Conservation (phyloP, 2,888 invertebrate genomes). For the Lymantria monacha region DNA sequence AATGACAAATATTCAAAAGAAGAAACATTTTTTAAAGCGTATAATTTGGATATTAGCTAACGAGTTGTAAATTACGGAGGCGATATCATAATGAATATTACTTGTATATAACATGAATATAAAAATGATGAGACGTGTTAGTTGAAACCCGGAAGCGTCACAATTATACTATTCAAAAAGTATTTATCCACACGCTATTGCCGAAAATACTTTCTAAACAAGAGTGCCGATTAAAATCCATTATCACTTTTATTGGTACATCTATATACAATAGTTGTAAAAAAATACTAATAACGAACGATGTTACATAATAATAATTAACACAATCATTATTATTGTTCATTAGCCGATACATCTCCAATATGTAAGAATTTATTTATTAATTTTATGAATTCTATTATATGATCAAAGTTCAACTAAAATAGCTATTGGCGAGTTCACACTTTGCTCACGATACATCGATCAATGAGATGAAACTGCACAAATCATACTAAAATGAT, state of each 20-base stretch:
- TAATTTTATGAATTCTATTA: constrained; percentile 23
- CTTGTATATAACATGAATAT: constrained; percentile 31
- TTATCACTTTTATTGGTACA: constrained; percentile 29
- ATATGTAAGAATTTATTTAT: constrained; percentile 23
- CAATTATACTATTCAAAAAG: constrained; percentile 35
- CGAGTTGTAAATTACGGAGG: constrained; percentile 42
- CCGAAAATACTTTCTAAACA: constrained; percentile 46
- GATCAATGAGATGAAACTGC: constrained; percentile 26
- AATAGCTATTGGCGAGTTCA: constrained; percentile 12
- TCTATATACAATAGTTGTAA: constrained; percentile 14
- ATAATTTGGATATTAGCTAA: constrained; percentile 42
- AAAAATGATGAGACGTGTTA: constrained; percentile 34
- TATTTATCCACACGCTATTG: constrained; percentile 49
- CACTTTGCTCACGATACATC: constrained; percentile 18
- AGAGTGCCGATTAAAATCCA: constrained; percentile 42
- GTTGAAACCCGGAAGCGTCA: constrained; percentile 50
- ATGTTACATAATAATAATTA: constrained; percentile 9
- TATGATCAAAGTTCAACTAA: constrained; percentile 9
- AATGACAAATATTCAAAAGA: constrained; percentile 23
- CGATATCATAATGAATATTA: constrained; percentile 41
- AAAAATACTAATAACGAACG: constrained; percentile 12
- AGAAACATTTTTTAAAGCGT: constrained; percentile 21
- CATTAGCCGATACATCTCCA: constrained; percentile 21
- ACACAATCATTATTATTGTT: constrained; percentile 17
- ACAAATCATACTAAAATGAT: constrained; percentile 47